Base-by-base conservation (phyloP, 2,113 vertebrate species). In the Microtus montanus region DNA sequence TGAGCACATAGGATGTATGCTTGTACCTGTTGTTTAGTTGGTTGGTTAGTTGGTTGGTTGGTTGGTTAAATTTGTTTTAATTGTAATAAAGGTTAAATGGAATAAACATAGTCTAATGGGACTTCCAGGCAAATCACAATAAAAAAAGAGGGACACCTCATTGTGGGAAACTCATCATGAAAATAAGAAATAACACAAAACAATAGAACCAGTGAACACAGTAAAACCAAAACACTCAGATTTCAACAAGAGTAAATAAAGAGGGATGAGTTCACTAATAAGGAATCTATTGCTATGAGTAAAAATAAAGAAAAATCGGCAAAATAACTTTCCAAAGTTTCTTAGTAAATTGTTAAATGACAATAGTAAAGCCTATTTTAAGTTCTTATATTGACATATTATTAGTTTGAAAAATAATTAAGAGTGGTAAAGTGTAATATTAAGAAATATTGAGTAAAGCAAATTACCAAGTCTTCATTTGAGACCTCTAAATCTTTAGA, bases 311-410 rank as follows among this genome's bases (percentile, higher is more conserved):
- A 44, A 74, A 79, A 77, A 61, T 73, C 71, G 85, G 24, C 90
- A 58, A 92, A 93, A 70, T 88, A 85, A 71, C 24, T 82, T 85
- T 88, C 3, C 82, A 41, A 80, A 77, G 33, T 7, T 92, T 77
- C 66, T 87, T 44, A 75, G 74, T 44, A 58, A 96, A 84, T 30
- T 77, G 49, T 90, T 88, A 92, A 66, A 84, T 92, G 71, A 94
- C 93, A 95, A 91, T 64, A 85, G 68, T 79, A 71, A 89, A 44
- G 30, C 28, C 4, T n/a, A 20, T 7, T 84, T 93, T 77, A 63
- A n/a, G 19, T 66, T 38, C 35, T 87, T 90, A 28, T 41, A 83
- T 47, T 54, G 1, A 66, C 87, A 68, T 26, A 38, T 77, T 88
- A 90, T 44, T 38, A 90, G 64, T 71, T 73, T 38, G 58, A 89